phyloP scores from a whole-genome alignment of 2,113 vertebrate species.

The Pelecanus crispus region DNA sequence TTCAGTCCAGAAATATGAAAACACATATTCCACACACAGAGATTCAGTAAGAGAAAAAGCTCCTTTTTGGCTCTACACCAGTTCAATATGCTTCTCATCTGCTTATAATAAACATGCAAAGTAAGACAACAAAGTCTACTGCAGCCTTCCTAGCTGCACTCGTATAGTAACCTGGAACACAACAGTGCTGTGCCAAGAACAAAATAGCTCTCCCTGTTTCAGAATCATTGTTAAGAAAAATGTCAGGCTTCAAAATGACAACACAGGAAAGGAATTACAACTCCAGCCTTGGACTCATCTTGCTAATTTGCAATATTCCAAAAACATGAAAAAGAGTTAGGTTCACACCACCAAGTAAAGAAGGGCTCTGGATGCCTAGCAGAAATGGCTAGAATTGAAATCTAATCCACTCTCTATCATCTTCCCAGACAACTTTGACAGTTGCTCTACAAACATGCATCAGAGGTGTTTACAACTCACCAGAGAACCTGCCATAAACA shows the following conservation, averaged over 20 bases:
- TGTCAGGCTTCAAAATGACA: background rate
- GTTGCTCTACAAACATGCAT: background rate
- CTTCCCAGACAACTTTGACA: background rate
- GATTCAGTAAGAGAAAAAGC: background rate
- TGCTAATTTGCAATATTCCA: background rate
- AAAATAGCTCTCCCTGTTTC: background rate
- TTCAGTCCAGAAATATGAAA: background rate
- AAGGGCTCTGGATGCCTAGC: background rate
- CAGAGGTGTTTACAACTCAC: background rate
- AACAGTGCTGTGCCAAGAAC: background rate
- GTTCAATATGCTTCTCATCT: background rate
- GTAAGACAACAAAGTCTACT: background rate
- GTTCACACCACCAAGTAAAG: background rate
- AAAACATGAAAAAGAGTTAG: background rate
- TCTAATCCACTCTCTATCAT: background rate
- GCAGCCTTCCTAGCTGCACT: background rate
- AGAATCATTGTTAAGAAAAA: background rate
- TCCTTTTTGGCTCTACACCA: background rate
- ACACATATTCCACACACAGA: background rate
- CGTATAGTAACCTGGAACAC: background rate
- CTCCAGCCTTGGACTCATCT: background rate
- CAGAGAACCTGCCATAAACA: background rate
- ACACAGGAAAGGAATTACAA: background rate
- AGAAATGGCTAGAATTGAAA: background rate
- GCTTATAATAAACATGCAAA: background rate